Percentiles rank a stretch among this genome's conserved stretches.
Evolutionary conservation across 2,797 vertebrate genomes (phyloP).

Genomic region (Synanceia verrucosa): DNA sequence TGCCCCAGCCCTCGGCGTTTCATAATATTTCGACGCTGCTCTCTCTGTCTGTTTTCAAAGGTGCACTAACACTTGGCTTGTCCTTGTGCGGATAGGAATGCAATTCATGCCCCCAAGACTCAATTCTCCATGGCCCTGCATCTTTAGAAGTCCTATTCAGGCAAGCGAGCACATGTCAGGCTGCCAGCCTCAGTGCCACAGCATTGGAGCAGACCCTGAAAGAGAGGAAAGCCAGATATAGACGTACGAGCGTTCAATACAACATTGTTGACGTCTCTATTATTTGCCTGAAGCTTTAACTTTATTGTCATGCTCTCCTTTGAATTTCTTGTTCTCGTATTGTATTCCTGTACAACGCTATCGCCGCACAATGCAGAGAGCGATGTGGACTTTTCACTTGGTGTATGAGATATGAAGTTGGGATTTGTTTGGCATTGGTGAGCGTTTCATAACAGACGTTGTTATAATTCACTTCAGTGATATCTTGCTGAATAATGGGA

Average conservation of each 20-base stretch:
- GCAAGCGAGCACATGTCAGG: constrained; percentile 59
- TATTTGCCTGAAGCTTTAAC: constrained; percentile 46
- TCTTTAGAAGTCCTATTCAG: constrained; percentile 68
- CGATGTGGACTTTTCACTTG: constrained; percentile 18
- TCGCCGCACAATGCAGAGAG: background rate
- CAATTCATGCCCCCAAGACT: constrained; percentile 67
- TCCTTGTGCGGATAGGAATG: constrained; percentile 67
- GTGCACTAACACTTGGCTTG: constrained; percentile 52
- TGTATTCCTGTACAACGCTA: constrained; percentile 15
- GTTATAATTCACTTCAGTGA: constrained; percentile 18
- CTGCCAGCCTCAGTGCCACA: constrained; percentile 42
- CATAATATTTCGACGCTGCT: constrained; percentile 55
- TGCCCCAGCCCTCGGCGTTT: constrained; percentile 62
- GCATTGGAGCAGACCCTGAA: constrained; percentile 51
- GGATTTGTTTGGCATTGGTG: constrained; percentile 36
- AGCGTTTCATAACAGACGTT: background rate
- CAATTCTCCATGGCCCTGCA: constrained; percentile 68
- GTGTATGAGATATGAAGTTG: constrained; percentile 7
- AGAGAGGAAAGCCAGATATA: constrained; percentile 52
- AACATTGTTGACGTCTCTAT: constrained; percentile 51
- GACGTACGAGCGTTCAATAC: constrained; percentile 53
- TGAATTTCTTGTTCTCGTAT: constrained; percentile 14
- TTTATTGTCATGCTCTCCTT: constrained; percentile 31
- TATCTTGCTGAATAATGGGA: constrained; percentile 26
- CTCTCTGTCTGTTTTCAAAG: constrained; percentile 71